Percentiles rank a stretch among this genome's conserved stretches.
These are phyloP conservation scores for Tupaia chinensis DNA, from an alignment of 2,113 vertebrate genomes.

Conservation along the genomic window DNA sequence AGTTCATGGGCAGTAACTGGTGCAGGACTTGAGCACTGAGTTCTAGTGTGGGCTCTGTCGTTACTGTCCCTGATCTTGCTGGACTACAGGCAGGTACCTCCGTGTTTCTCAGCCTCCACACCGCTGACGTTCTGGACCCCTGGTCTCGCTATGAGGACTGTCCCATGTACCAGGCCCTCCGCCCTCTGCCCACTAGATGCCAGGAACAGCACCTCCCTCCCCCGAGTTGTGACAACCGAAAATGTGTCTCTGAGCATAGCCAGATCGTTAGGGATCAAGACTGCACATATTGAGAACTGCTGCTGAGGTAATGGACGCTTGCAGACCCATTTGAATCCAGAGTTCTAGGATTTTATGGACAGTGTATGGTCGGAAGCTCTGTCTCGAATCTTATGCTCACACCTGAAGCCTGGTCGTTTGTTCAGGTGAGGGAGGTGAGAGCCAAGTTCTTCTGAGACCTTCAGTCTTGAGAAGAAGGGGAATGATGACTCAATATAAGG, in stretches of 20 bases:
- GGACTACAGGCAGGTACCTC: background rate
- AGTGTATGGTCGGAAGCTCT: background rate
- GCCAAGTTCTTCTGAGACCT: background rate
- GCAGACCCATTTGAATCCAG: background rate
- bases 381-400: conserved; percentile 3
- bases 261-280: background rate
- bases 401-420: background rate
- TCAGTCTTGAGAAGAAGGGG: background rate
- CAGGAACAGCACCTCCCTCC: background rate
- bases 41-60: background rate
- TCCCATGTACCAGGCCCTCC: background rate
- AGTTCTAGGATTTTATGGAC: conserved; percentile 22
- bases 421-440: conserved; percentile 11
- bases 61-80: background rate
- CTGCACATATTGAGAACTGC: background rate
- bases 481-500: background rate
- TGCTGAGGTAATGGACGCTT: background rate
- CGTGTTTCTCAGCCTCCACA: background rate
- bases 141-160: background rate
- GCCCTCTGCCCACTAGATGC: background rate
- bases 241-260: background rate
- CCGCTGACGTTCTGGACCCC: background rate
- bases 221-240: background rate
- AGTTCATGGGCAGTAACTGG: background rate
- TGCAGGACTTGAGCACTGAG: background rate